Conservation (phyloP, 2,888 invertebrate species). For the Heliconius ismenius region DNA sequence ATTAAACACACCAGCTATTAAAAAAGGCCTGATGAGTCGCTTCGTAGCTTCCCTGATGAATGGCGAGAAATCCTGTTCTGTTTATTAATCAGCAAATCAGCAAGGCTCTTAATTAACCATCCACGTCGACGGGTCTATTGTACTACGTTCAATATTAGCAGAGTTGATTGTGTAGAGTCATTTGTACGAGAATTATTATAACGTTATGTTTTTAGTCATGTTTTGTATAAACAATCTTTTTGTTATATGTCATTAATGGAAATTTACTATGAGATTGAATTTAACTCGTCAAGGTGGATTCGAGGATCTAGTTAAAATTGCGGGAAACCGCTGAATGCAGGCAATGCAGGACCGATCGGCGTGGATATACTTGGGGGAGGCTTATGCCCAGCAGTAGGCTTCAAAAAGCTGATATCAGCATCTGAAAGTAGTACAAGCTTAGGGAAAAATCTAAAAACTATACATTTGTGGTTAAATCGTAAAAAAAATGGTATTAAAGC, state of each 20-base stretch:
- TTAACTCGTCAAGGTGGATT: background rate
- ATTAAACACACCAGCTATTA: background rate
- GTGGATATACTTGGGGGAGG: too few relatives aligned
- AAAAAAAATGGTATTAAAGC: too few relatives aligned
- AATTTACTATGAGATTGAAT: background rate
- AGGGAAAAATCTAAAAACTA: too few relatives aligned
- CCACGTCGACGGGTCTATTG: conserved; percentile 16
- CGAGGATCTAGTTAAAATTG: too few relatives aligned
- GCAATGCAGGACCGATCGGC: too few relatives aligned
- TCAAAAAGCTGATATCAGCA: too few relatives aligned
- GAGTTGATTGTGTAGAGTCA: background rate
- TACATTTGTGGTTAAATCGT: too few relatives aligned
- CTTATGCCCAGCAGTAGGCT: too few relatives aligned
- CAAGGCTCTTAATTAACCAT: conserved; percentile 17
- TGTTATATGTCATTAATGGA: background rate
- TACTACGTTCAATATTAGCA: background rate
- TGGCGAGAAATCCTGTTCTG: conserved; percentile 24
- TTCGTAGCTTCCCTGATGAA: background rate
- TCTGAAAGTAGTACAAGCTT: too few relatives aligned
- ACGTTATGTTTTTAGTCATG: background rate
- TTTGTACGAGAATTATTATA: background rate
- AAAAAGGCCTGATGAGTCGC: background rate
- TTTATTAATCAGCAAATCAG: conserved; percentile 22
- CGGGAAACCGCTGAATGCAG: too few relatives aligned
- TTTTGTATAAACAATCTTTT: background rate